Base-by-base conservation (phyloP, 1,140 invertebrate genomes). In the Trachymyrmex septentrionalis region DNA sequence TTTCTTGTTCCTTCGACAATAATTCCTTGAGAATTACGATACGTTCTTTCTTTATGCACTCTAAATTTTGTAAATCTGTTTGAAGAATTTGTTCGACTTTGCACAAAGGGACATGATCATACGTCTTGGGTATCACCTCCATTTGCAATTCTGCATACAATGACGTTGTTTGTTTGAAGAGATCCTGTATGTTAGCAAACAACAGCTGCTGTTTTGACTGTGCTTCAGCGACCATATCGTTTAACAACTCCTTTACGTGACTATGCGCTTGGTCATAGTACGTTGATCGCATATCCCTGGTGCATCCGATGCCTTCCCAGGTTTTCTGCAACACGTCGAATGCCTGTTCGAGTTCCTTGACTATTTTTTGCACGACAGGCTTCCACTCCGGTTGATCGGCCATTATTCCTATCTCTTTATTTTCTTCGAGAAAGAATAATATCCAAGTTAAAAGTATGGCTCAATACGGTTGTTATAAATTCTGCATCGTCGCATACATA, bases 141-240 rank as follows among this genome's bases (percentile, higher is more conserved):
- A 75, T 88, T 38, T 92, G 90, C 12, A 94, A 75, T 87, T 94
- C 93, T 63, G 92, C 91, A 0, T 87, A 87, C 12, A 94, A 55
- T 24, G 66, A 77, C 38, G 81, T 38, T 53, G 92, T 71, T 64
- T 92, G 81, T 44, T 93, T 86, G 63, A 92, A 88, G 1, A 93
- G 48, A 9, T 87, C 2, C 69, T 91, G 91, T 5, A 94, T 90
- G 55, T 86, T 91, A 12, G 87, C 57, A n/a, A 90, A n/a, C 21
- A 94, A 78, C 16, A 44, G 44, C 7, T 89, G 76, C 64, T 92
- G 92, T 24, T 91, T 94, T 3, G 81, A 77, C 55, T 91, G 84
- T 0, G 92, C 88, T 57, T 95, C 94, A 0, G 76, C 50, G 24
- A 94, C 78, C 94, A 94, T 95, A 12, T 94, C 94, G 14, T 87